Evolutionary conservation across 2,797 vertebrate genomes (phyloP), one percentile per base, ranked within the genome.

Genomic region (Phoxinus dragarum): DNA sequence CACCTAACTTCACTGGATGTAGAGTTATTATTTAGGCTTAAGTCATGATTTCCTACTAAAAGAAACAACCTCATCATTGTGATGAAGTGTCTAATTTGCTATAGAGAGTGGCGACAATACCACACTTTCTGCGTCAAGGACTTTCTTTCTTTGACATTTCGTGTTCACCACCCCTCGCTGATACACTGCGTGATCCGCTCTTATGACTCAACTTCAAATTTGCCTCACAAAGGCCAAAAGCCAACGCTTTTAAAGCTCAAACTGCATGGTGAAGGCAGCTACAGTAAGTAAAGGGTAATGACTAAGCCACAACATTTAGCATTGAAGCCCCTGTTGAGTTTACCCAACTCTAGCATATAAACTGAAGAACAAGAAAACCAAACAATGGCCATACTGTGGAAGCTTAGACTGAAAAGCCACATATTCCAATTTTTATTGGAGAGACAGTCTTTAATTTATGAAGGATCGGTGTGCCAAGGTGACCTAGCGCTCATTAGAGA

Each of bases 141-240:
- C 72, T 44, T 87, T 88, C 86, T 79, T 80, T 49, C 81, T 86
- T 80, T 90, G 90, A 88, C 86, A 88, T 86, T 83, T 89, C 27
- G 52, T 67, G 73, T 88, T 88, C 88, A 72, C 67, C 54, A 52
- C 80, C 85, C 73, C 84, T 68, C 59, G 79, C 85, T 88, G 89
- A 90, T 88, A 85, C 82, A 86, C 74, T 5, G 42, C 79, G n/a
- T 80, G 75, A 88, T 85, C 82, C 4, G 68, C 68, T 84, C 73
- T 81, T 52, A 52, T 89, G 87, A 91, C 85, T 91, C 88, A 90
- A 71, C 77, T 80, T 81, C 86, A 86, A 36, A 81, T 85, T 83
- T 74, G 23, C 82, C 61, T 71, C 40, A 88, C 73, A 89, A 84
- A 89, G 84, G 88, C 64, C 82, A 79, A 84, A 85, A 81, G 77